These are phyloP conservation scores for Astreopora myriophthalma DNA, from an alignment of 64 coral and sea anemone species.

Conservation along the genomic window DNA sequence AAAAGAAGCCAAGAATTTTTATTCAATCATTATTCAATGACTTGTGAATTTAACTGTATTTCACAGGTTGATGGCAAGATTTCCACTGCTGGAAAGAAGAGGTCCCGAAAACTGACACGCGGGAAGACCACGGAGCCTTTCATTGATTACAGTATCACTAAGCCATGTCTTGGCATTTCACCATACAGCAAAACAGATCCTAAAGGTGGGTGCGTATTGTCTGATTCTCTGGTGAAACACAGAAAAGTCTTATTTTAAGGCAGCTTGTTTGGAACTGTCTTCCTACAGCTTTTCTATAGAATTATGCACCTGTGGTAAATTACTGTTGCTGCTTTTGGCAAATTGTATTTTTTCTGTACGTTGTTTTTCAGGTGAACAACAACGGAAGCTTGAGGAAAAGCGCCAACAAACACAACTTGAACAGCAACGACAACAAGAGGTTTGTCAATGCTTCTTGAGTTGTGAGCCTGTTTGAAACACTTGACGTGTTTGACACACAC, in stretches of 20 bases:
- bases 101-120: conserved; percentile 73
- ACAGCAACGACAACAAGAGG: conserved; percentile 58
- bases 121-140: conserved; percentile 63
- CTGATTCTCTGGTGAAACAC: neutral
- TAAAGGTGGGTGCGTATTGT: conserved; percentile 41
- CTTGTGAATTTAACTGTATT: too few species aligned
- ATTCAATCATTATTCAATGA: too few species aligned
- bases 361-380: conserved; percentile 72
- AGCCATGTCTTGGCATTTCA: conserved; percentile 80
- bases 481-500: too few species aligned
- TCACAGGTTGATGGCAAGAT: conserved; percentile 67
- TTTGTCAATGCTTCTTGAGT: neutral
- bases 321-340: neutral
- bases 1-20: too few species aligned
- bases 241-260: too few species aligned
- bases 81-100: conserved; percentile 74
- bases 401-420: conserved; percentile 68
- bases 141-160: conserved; percentile 95
- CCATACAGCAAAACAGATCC: conserved; percentile 95
- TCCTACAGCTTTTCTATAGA: too few species aligned
- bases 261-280: too few species aligned
- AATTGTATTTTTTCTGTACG: neutral
- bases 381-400: conserved; percentile 74
- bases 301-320: too few species aligned
- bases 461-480: too few species aligned